Evolutionary conservation across 35 echinoderm and acorn worm species (phyloP), one percentile per base, ranked within the genome.

Genomic region (Eucidaris tribuloides): DNA sequence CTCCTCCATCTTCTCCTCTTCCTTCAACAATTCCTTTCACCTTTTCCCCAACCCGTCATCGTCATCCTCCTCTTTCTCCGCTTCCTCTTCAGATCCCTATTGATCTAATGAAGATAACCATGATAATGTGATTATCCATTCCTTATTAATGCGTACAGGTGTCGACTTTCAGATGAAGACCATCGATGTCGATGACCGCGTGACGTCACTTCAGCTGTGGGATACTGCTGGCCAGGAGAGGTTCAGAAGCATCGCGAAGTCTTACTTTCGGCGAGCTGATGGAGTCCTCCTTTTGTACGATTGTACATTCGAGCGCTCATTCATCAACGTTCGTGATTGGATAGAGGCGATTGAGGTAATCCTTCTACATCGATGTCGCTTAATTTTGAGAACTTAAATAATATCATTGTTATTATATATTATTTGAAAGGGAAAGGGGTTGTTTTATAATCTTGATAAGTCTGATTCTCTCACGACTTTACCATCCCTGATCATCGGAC

Each of bases 291-390:
- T 99, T 6, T 79, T 99, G 0, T 99, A 99, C 59, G 96, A 99
- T 58, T 85, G 82, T 46, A 99, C 96, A 3, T 93, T 76, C 45
- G 96, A 99, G 66, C 50, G 96, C 27, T 99, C 96, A n/a, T 99
- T 99, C 49, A 93, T 99, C 19, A 99, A 99, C 54, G 96, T 99
- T 63, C 82, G 96, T 2, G 96, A 99, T 45, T 99, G 96, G 96
- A 99, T 99, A 18, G 90, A 99, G 63, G 96, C 96, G 22, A 88
- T 99, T 42, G 90, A 99, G 86, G 96, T 99, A 90, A 46, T 34
- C 29, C n/a, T 79, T 4, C 42, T 74, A 35, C 42, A n/a, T 37
- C 9, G 42, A 24, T 36, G 5, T 74, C 39, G 20, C 5, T 74
- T 74, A 66, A 11, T 66, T 29, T 66, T 7, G 30, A 7, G 30